phyloP scores from a whole-genome alignment of 2,113 vertebrate genomes.

The Pollachius pollachius region DNA sequence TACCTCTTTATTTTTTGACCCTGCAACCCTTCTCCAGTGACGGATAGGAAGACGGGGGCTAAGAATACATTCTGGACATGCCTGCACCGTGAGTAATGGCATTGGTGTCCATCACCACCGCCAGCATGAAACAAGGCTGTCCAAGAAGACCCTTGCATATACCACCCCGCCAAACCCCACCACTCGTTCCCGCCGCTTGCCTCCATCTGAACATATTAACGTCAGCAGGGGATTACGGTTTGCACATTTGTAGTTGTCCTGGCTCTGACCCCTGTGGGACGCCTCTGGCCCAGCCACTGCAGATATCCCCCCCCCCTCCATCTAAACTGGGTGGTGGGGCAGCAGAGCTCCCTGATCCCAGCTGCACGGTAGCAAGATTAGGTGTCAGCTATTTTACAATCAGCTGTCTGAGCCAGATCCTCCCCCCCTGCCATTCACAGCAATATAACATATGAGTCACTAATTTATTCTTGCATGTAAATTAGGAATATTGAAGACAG shows the following conservation, averaged over 20 bases:
- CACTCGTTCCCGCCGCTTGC: conserved; percentile 40
- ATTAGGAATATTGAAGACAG: too few relatives aligned
- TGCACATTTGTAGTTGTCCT: conserved; percentile 68
- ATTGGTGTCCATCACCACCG: conserved; percentile 63
- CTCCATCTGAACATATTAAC: conserved; percentile 74
- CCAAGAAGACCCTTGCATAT: conserved; percentile 56
- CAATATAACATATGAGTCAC: not conserved
- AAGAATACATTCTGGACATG: conserved; percentile 80
- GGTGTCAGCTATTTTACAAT: conserved; percentile 55
- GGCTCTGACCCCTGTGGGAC: conserved; percentile 49
- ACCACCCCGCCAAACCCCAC: conserved; percentile 28
- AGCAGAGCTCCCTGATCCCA: conserved; percentile 56
- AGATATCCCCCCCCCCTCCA: conserved; percentile 33
- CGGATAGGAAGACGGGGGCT: conserved; percentile 76
- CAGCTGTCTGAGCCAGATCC: conserved; percentile 55
- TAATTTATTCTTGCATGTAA: too few relatives aligned
- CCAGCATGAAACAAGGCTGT: conserved; percentile 70
- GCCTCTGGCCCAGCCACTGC: conserved; percentile 40
- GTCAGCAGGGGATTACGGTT: conserved; percentile 67
- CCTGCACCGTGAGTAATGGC: conserved; percentile 82
- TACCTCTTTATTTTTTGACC: conserved; percentile 86
- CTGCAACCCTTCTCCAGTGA: conserved; percentile 78
- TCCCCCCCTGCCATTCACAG: conserved; percentile 11
- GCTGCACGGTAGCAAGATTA: conserved; percentile 55
- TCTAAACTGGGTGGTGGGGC: conserved; percentile 50